Conservation (phyloP, 2,797 vertebrate species). For the Enteromius treurensis region DNA sequence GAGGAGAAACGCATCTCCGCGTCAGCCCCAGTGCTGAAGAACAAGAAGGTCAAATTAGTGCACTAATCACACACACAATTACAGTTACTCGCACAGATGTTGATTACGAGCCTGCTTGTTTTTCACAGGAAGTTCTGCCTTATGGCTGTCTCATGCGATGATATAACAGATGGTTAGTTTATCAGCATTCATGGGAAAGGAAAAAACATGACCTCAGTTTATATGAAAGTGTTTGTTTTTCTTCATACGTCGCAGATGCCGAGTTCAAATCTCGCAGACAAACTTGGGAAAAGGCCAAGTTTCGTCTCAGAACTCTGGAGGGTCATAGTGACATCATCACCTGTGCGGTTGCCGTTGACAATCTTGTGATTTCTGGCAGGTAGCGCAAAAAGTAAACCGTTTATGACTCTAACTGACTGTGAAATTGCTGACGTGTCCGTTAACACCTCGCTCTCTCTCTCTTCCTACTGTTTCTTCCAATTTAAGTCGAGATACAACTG, state of each 20-base stretch:
- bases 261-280: conserved; percentile 70
- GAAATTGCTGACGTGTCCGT: conserved; percentile 32
- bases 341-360: conserved; percentile 79
- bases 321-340: conserved; percentile 86
- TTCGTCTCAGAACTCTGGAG: conserved; percentile 77
- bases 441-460: conserved; percentile 29
- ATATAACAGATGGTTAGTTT: conserved; percentile 37
- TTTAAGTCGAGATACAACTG: conserved; percentile 80
- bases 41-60: conserved; percentile 50
- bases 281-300: conserved; percentile 78
- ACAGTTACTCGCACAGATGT: conserved; percentile 33
- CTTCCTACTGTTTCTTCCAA: conserved; percentile 32
- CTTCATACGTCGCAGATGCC: conserved; percentile 64
- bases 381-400: conserved; percentile 62
- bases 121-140: conserved; percentile 38
- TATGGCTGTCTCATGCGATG: not conserved
- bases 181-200: not conserved
- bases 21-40: conserved; percentile 30
- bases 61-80: conserved; percentile 41
- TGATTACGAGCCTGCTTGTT: conserved; percentile 21
- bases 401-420: conserved; percentile 8
- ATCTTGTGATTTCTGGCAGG: conserved; percentile 84
- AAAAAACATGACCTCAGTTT: conserved; percentile 7
- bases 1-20: conserved; percentile 41
- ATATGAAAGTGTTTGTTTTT: conserved; percentile 12